Percentiles rank a stretch among this genome's conserved stretches.
These are phyloP conservation scores for Botia kubotai DNA, from an alignment of 2,797 vertebrate species.

Conservation along the genomic window DNA sequence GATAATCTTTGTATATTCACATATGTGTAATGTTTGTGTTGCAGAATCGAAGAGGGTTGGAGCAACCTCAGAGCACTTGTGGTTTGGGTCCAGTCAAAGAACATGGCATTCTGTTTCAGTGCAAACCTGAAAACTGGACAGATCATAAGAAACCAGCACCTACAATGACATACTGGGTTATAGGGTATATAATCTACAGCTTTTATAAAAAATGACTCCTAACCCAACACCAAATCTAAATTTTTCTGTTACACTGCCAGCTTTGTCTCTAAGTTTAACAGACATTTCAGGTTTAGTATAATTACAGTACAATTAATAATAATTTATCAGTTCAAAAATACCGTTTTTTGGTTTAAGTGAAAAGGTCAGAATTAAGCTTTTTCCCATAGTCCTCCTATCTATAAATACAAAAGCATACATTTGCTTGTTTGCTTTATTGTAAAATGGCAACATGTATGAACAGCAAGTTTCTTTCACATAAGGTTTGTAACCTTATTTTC, in stretches of 20 bases:
- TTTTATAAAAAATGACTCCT: not conserved
- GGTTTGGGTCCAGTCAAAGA: slow-evolving; percentile 86
- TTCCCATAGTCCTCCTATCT: too few relatives aligned
- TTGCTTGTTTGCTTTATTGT: too few relatives aligned
- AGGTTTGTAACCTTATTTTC: not conserved
- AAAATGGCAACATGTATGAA: too few relatives aligned
- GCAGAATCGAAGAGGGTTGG: slow-evolving; percentile 71
- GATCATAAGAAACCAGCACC: slow-evolving; percentile 90
- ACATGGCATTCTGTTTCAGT: slow-evolving; percentile 94
- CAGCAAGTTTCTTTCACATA: slow-evolving; percentile 87
- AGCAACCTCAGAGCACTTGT: slow-evolving; percentile 64
- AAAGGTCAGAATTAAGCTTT: too few relatives aligned
- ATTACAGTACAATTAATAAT: too few relatives aligned
- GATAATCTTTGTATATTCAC: not conserved
- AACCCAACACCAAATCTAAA: too few relatives aligned
- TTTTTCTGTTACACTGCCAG: too few relatives aligned
- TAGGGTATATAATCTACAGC: slow-evolving; percentile 81
- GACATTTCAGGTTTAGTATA: too few relatives aligned
- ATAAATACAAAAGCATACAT: too few relatives aligned
- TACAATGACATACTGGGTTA: slow-evolving; percentile 94
- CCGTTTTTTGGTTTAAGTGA: too few relatives aligned
- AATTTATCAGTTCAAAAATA: too few relatives aligned
- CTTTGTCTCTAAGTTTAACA: too few relatives aligned
- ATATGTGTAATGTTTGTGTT: not conserved
- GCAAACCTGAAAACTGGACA: slow-evolving; percentile 89